phyloP scores from a whole-genome alignment of 2,888 invertebrate genomes.

The Cabera pusaria region DNA sequence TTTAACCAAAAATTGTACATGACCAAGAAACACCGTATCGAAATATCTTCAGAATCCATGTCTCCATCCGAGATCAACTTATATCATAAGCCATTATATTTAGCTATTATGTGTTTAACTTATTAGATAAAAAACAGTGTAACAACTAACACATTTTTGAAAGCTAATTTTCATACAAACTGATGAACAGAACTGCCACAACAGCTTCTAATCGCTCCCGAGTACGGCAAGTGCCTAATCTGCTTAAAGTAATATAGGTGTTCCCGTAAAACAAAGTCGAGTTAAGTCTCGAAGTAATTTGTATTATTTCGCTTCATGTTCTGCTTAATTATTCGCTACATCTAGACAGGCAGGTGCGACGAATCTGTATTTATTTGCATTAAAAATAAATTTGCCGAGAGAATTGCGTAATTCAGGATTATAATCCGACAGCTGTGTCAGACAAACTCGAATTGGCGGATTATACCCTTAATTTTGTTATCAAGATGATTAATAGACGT shows the following conservation, averaged over 20 bases:
- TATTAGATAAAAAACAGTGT: too few relatives aligned
- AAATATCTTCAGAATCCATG: too few relatives aligned
- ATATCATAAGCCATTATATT: too few relatives aligned
- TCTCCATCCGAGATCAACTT: too few relatives aligned
- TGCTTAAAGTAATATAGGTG: constrained; percentile 55
- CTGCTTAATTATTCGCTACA: constrained; percentile 75
- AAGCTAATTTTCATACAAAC: too few relatives aligned
- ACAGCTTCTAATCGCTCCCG: constrained; percentile 44
- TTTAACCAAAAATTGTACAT: too few relatives aligned
- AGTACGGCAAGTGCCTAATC: constrained; percentile 53
- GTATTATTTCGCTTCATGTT: constrained; percentile 75
- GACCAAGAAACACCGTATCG: too few relatives aligned
- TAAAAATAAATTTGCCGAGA: constrained; percentile 74
- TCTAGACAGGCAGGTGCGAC: constrained; percentile 75
- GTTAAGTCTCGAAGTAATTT: constrained; percentile 72
- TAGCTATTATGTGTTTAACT: too few relatives aligned
- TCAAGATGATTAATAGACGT: constrained; percentile 61
- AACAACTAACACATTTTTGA: too few relatives aligned
- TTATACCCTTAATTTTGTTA: constrained; percentile 66
- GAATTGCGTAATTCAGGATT: constrained; percentile 73
- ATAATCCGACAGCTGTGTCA: constrained; percentile 72
- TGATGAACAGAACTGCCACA: too few relatives aligned
- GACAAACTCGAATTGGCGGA: constrained; percentile 69
- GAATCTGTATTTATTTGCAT: constrained; percentile 80
- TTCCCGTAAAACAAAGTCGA: constrained; percentile 64